Evolutionary conservation across 2,113 vertebrate genomes (phyloP).

Genomic region (Siniperca chuatsi): DNA sequence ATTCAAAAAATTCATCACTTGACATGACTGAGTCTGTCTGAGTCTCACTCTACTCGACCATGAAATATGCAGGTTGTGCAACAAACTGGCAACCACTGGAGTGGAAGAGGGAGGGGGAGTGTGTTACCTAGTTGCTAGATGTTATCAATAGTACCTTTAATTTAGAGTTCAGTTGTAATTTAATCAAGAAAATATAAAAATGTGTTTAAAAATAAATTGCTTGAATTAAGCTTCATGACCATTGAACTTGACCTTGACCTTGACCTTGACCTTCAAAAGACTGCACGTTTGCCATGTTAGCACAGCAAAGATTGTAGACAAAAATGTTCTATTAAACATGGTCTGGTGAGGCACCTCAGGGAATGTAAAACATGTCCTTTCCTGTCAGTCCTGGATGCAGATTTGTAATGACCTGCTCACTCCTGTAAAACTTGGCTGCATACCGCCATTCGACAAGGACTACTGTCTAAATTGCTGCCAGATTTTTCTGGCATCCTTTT

Average conservation of each 20-base stretch:
- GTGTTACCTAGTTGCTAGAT: too few relatives aligned
- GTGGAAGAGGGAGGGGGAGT: too few relatives aligned
- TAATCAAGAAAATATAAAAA: not conserved
- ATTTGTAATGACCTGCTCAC: not conserved
- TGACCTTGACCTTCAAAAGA: not conserved
- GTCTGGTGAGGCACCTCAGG: not conserved
- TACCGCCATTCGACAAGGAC: not conserved
- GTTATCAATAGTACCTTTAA: too few relatives aligned
- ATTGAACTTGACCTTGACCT: too few relatives aligned
- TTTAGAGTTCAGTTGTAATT: not conserved
- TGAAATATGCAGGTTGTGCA: too few relatives aligned
- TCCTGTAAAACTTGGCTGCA: not conserved
- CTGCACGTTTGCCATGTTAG: not conserved
- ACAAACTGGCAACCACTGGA: too few relatives aligned
- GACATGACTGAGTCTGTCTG: too few relatives aligned
- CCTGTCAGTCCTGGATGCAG: not conserved
- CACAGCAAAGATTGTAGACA: not conserved
- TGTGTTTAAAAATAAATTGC: not conserved
- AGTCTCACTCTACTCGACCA: too few relatives aligned
- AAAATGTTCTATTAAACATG: not conserved
- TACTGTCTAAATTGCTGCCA: not conserved
- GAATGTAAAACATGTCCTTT: not conserved
- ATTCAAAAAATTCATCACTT: too few relatives aligned
- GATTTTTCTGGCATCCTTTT: too few relatives aligned
- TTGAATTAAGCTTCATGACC: not conserved